phyloP scores from a whole-genome alignment of 2,888 invertebrate genomes.

The Drosophila greeni region DNA sequence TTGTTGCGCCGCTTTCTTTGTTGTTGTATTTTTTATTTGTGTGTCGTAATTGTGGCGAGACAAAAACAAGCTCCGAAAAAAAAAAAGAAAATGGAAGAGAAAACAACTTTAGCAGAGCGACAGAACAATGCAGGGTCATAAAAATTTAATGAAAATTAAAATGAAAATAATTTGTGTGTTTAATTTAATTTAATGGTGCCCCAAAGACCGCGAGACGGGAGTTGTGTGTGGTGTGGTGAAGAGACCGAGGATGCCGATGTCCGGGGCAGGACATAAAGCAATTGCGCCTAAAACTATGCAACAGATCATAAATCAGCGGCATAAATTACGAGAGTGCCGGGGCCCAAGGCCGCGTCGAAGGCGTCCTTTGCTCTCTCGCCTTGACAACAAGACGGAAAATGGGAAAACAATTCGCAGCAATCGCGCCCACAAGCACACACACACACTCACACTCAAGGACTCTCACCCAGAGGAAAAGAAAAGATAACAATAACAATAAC shows the following conservation, averaged over 20 bases:
- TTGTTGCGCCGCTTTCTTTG: conserved; percentile 48
- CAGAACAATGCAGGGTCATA: conserved; percentile 57
- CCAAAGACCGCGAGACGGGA: conserved; percentile 53
- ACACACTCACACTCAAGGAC: not conserved
- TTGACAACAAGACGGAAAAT: conserved; percentile 51
- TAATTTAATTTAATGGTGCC: conserved; percentile 73
- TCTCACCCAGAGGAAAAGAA: conserved; percentile 24
- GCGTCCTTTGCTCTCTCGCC: conserved; percentile 1
- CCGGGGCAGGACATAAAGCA: conserved; percentile 43
- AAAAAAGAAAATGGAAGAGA: conserved; percentile 15
- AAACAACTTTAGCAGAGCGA: conserved; percentile 32
- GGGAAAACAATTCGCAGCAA: conserved; percentile 64
- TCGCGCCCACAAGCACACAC: conserved; percentile 16
- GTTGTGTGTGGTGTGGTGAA: conserved; percentile 5
- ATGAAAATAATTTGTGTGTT: conserved; percentile 73
- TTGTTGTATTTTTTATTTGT: conserved; percentile 55
- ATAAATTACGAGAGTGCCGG: conserved; percentile 61
- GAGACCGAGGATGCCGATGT: conserved; percentile 24
- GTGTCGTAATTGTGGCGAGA: conserved; percentile 68
- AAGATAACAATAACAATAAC: conserved; percentile 51
- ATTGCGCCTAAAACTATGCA: conserved; percentile 74
- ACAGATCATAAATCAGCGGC: conserved; percentile 70
- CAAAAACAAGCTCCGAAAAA: conserved; percentile 45
- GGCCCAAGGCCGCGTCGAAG: conserved; percentile 21
- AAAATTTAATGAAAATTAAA: conserved; percentile 74